Base-by-base conservation (phyloP, 2,888 invertebrate genomes). In the Ganaspis brasiliensis region DNA sequence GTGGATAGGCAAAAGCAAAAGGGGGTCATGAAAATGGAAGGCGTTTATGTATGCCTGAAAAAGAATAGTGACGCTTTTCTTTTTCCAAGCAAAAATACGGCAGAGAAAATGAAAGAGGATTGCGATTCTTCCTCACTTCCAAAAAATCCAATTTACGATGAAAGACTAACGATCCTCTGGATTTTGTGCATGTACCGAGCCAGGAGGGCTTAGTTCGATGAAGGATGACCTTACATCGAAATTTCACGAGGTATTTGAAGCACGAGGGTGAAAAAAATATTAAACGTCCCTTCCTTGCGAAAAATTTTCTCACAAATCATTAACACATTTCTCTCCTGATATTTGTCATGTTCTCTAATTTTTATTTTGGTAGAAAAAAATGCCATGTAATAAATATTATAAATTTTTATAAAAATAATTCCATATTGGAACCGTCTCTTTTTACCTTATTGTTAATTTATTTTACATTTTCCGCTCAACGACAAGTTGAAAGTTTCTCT, bases 191-290 rank as follows among this genome's bases (percentile, higher is more conserved):
- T 40, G 37, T 63, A 63, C 37, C 14, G 14, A 37, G 40, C 63
- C 37, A 63, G 37, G 37, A 16, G 63, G 19, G 63, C 63, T 63
- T 63, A 63, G 63, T 37, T 63, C 63, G 40, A 63, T 63, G 63
- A 63, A 37, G 21, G 63, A 63, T 63, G 63, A 63, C 40, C 63
- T 37, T 35, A 63, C 40, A 40, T 63, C 40, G 63, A 63, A 63
- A 40, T 63, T 63, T 37, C 21, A 63, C 14, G 10, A 63, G 12
- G 19, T 63, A 63, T 40, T 21, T 63, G 14, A 63, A 63, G 21
- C 21, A 37, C 14, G n/a, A 14, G 63, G 63, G 21, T 14, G 21
- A 40, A 21, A 63, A 21, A 63, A 37, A 63, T 52, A 40, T 21
- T 37, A 14, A 40, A 21, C 40, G 16, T 12, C 14, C 37, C 37